Conservation (phyloP, 2,797 vertebrate genomes). For the Pangasius djambal region DNA sequence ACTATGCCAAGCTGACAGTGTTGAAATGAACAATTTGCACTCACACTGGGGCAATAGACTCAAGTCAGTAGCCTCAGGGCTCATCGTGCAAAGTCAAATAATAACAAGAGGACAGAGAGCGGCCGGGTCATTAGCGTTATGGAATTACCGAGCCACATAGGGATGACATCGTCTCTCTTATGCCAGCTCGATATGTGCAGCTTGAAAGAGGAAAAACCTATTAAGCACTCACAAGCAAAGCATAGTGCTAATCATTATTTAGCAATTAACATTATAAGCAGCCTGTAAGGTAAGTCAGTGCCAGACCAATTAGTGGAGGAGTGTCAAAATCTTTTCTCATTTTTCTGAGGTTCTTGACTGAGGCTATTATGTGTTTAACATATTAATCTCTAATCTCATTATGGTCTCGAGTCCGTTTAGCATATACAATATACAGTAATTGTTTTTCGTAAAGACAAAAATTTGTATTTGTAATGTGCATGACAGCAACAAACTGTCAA, state of each 20-base stretch:
- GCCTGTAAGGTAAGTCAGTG: neutral
- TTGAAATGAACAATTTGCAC: conserved; percentile 34
- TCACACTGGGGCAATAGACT: conserved; percentile 1
- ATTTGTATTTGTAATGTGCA: neutral
- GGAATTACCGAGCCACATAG: neutral
- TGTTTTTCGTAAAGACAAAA: neutral
- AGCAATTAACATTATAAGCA: neutral
- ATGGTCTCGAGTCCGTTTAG: neutral
- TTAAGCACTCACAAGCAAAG: neutral
- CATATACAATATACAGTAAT: neutral
- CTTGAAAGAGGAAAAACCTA: neutral
- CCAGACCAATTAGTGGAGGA: neutral
- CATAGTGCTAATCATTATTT: neutral
- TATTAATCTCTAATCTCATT: neutral
- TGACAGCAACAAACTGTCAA: neutral
- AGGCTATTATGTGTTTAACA: neutral
- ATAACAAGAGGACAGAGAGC: neutral
- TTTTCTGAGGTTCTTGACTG: neutral
- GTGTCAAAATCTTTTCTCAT: neutral
- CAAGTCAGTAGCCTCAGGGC: conserved; percentile 2
- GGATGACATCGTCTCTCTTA: neutral
- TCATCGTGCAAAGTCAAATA: conserved; percentile 23
- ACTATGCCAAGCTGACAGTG: conserved; percentile 23
- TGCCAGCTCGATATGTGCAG: neutral
- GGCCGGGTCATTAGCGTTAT: neutral